These are phyloP conservation scores for Leptopilina boulardi DNA, from an alignment of 1,140 invertebrate species.

Conservation along the genomic window DNA sequence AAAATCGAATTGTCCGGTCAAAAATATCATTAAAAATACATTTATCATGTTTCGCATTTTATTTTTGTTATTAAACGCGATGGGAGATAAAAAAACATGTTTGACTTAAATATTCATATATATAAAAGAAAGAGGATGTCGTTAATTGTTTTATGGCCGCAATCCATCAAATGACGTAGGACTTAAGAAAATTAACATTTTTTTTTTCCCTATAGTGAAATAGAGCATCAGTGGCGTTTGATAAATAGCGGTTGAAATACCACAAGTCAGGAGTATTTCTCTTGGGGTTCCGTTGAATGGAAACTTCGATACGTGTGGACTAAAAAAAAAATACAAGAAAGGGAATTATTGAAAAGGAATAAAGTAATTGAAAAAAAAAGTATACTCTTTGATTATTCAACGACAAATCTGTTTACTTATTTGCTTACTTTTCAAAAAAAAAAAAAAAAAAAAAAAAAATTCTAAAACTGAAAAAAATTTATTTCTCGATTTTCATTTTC, in stretches of 20 bases:
- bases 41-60: not conserved
- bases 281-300: not conserved
- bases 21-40: conserved; percentile 19
- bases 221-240: conserved; percentile 12
- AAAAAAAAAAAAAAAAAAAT: not conserved
- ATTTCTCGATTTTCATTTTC: not conserved
- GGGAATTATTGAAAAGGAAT: not conserved
- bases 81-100: too few relatives aligned
- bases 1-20: not conserved
- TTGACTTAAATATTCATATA: not conserved
- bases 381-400: not conserved
- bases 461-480: not conserved
- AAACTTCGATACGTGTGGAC: not conserved
- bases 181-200: conserved; percentile 26
- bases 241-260: conserved; percentile 30
- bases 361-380: not conserved
- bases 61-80: too few relatives aligned
- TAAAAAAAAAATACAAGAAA: conserved; percentile 13
- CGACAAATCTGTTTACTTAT: not conserved
- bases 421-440: not conserved
- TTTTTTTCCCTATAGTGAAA: not conserved
- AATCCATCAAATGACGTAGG: conserved; percentile 2
- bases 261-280: conserved; percentile 19
- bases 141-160: not conserved
- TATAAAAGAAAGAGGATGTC: not conserved